Base-by-base conservation (phyloP, 2,797 vertebrate genomes). In the Notolabrus celidotus region DNA sequence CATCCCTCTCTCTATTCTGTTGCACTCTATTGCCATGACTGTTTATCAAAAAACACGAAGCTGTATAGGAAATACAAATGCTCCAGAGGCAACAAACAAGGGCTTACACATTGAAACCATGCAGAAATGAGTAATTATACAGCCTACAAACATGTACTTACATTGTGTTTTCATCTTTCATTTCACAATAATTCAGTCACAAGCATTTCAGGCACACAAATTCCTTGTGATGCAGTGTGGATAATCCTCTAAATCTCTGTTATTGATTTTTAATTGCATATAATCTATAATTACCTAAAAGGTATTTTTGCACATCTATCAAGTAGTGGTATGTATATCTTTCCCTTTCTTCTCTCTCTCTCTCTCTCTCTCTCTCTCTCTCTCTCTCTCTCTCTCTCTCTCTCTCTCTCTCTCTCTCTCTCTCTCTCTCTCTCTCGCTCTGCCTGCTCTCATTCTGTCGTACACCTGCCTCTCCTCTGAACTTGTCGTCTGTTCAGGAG, bases 321-420 rank as follows among this genome's bases (percentile, higher is more conserved):
- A 23, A 4, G 46, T 68, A 45, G 45, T 66, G 23, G 17, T 31
- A 25, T 66, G 56, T 53, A 61, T 65, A 47, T 70, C 56, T 62
- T 51, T 71, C 39, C 33, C 53, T 54, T 60, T 77, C 25, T 46
- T 70, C 42, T 73, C 46, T 69, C 53, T 31, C 57, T 67, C 7
- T 41, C 0, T 79, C 75, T 81, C 51, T 31, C 29, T 31, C 29
- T 5, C n/a, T n/a, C n/a, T n/a, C n/a, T n/a, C n/a, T n/a, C n/a
- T n/a, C n/a, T n/a, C n/a, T 70, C 10, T 85, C 84, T 86, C 89
- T 79, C 85, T 90, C 92, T 92, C 88, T 92, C 90, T 92, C 88
- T n/a, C n/a, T n/a, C n/a, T n/a, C n/a, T n/a, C n/a, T n/a, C n/a
- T n/a, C n/a, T n/a, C n/a, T n/a, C n/a, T n/a, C n/a, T 70, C 45